Percentiles rank a stretch among this genome's conserved stretches.
Conservation (phyloP, 2,113 vertebrate genomes). For the Gallinago jamesoni region DNA sequence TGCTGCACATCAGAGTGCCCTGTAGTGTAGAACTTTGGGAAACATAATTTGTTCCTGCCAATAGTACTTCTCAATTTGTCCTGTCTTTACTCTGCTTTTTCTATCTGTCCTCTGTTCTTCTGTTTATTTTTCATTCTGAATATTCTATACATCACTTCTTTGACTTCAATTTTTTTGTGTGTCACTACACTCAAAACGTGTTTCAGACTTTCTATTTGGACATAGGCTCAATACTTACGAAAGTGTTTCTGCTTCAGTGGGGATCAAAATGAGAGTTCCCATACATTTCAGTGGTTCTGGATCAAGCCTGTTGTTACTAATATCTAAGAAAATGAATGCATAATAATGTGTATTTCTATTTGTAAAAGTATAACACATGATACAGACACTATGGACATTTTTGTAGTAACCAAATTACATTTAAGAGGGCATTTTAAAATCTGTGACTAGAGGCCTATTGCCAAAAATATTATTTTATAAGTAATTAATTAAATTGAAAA, state of each 20-base stretch:
- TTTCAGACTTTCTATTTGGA: not conserved
- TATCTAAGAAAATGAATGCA: not conserved
- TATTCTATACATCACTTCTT: not conserved
- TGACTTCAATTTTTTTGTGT: not conserved
- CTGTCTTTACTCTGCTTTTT: not conserved
- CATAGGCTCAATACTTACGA: not conserved
- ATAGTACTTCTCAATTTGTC: not conserved
- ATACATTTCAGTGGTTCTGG: not conserved
- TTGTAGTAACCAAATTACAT: not conserved
- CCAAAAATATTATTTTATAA: not conserved
- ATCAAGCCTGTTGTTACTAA: not conserved
- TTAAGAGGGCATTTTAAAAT: not conserved
- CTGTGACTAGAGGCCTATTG: not conserved
- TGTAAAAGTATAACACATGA: not conserved
- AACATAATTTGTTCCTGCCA: accelerated
- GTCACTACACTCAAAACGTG: not conserved
- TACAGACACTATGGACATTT: not conserved
- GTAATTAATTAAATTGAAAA: not conserved
- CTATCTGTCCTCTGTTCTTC: not conserved
- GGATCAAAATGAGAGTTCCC: not conserved
- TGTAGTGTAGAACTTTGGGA: not conserved
- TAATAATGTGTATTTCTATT: not conserved
- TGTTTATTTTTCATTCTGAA: not conserved
- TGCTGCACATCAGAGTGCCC: not conserved
- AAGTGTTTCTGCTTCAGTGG: not conserved